Percentiles rank a stretch among this genome's conserved stretches.
Evolutionary conservation across 1,140 invertebrate species (phyloP).

Genomic region (Tetraneura akinire): DNA sequence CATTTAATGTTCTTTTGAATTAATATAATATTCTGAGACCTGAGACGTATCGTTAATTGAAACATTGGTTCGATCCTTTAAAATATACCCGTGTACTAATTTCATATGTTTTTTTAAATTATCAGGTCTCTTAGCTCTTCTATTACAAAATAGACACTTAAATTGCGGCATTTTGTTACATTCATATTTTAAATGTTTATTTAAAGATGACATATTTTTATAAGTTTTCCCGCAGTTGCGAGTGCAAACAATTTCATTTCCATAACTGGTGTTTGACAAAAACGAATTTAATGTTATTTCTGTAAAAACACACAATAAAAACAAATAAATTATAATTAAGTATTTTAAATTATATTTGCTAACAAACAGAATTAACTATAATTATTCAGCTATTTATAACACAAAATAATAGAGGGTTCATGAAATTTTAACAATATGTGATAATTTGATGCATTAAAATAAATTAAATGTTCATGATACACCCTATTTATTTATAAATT

Average conservation of each 20-base stretch:
- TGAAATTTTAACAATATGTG: too few species aligned
- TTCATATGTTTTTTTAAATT: slow-evolving; percentile 55
- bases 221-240: slow-evolving; percentile 54
- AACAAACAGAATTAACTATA: too few species aligned
- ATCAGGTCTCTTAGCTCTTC: slow-evolving; percentile 58
- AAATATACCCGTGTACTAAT: slow-evolving; percentile 41
- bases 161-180: slow-evolving; percentile 64
- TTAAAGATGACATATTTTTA: slow-evolving; percentile 51
- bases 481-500: too few species aligned
- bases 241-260: not conserved
- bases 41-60: not conserved
- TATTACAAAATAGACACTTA: slow-evolving; percentile 67
- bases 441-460: too few species aligned
- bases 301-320: slow-evolving; percentile 2
- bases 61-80: too few species aligned
- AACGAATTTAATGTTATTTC: not conserved
- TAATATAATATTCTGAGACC: too few species aligned
- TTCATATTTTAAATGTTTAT: slow-evolving; percentile 54
- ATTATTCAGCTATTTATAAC: too few species aligned
- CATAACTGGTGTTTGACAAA: not conserved
- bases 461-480: too few species aligned
- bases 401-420: too few species aligned
- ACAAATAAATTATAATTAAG: not conserved
- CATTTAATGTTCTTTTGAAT: too few species aligned
- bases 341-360: too few species aligned